Base-by-base conservation (phyloP, 2,888 invertebrate species). In the Dione vanillae region DNA sequence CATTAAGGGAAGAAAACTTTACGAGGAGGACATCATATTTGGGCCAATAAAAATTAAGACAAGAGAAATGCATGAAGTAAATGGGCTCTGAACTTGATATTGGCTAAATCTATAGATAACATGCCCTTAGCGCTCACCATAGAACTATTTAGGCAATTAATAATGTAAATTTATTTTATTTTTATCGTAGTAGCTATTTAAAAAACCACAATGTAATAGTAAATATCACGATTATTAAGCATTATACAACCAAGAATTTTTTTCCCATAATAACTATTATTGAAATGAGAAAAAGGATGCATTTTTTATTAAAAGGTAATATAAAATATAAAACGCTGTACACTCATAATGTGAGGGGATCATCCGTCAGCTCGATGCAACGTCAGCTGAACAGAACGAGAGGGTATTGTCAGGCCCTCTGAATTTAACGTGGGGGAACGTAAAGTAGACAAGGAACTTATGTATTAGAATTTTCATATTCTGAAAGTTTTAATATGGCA, bases 311-410 rank as follows among this genome's bases (percentile, higher is more conserved):
- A 64, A 64, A 64, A 64, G 47, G 37, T 40, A 37, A 49, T 58
- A 67, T 67, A 62, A 69, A 65, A 67, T 71, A 65, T 72, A 59
- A 67, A 61, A 61, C 70, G 73, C 54, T 59, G 43, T 67, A 67
- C 67, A 70, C 67, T 65, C 67, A 41, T 67, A 64, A 52, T 64
- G 64, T 62, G 67, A 54, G 78, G 77, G 77, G 77, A 74, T 76
- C 74, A 75, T 75, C 70, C 72, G 72, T 78, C 75, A 77, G 73
- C 73, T 51, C 65, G 76, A 73, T 77, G 79, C 79, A 65, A 65
- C 75, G 82, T 83, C 85, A 81, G 82, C 82, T 66, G 73, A 76
- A 74, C 74, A 72, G 77, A 80, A 78, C 75, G 78, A 79, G 79
- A 78, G 83, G 83, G 82, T 74, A 78, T 64, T 73, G 77, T 78